Percentiles rank a stretch among this genome's conserved stretches.
phyloP scores from a whole-genome alignment of 2,888 invertebrate genomes.

The Leptura quadrifasciata region DNA sequence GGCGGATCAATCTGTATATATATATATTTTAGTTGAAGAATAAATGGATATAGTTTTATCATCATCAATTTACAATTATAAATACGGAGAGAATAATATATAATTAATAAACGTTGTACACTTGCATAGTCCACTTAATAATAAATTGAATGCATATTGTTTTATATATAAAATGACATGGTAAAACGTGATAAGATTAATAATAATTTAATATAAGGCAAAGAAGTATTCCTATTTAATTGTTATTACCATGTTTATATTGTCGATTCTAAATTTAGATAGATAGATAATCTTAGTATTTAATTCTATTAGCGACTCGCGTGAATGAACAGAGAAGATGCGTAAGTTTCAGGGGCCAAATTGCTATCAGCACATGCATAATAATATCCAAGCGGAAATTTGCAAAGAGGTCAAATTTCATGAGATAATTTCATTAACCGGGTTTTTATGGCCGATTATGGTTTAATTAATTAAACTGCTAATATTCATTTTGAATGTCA shows the following conservation, averaged over 20 bases:
- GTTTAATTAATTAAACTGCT: conserved; percentile 26
- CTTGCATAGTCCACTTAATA: too few species aligned
- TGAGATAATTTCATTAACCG: conserved; percentile 46
- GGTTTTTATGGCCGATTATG: conserved; percentile 40
- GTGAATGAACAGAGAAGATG: not conserved
- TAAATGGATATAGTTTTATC: too few species aligned
- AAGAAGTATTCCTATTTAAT: not conserved
- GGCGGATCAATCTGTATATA: too few species aligned
- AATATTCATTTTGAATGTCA: conserved; percentile 14
- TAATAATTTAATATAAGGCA: too few species aligned
- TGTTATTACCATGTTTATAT: not conserved
- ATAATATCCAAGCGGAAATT: conserved; percentile 43
- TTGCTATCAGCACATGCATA: conserved; percentile 12
- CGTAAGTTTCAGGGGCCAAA: conserved; percentile 27
- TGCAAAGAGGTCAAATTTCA: conserved; percentile 46
- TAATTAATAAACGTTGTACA: too few species aligned
- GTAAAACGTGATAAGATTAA: too few species aligned
- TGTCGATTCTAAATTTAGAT: not conserved
- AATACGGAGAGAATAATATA: too few species aligned
- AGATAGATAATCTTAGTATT: not conserved
- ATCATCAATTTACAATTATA: too few species aligned
- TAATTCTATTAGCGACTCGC: not conserved
- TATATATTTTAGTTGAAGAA: too few species aligned
- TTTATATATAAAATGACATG: too few species aligned
- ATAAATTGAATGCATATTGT: too few species aligned